These are phyloP conservation scores for Staurois parvus DNA, from an alignment of 2,797 vertebrate genomes.

Conservation along the genomic window DNA sequence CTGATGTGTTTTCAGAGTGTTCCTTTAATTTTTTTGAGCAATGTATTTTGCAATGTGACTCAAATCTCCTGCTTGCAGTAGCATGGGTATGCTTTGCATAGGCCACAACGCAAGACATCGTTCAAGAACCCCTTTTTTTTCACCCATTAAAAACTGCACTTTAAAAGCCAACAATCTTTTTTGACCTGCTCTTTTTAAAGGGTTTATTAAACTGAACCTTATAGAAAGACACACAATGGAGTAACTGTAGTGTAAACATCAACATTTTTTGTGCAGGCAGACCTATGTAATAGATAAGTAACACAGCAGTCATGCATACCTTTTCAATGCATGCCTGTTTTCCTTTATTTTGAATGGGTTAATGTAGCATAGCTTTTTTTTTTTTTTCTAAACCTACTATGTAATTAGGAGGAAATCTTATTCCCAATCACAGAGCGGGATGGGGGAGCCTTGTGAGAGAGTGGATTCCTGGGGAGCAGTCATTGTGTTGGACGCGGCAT, in stretches of 20 bases:
- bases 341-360: constrained; percentile 38
- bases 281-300: constrained; percentile 8
- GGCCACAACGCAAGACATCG: too few relatives aligned
- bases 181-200: background rate
- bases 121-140: too few relatives aligned
- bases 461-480: constrained; percentile 48
- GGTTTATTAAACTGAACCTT: background rate
- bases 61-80: too few relatives aligned
- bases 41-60: too few relatives aligned
- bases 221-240: background rate
- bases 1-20: too few relatives aligned
- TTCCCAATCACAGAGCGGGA: constrained; percentile 50
- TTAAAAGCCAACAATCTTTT: background rate
- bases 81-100: too few relatives aligned
- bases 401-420: constrained; percentile 56
- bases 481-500: constrained; percentile 54
- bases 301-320: background rate
- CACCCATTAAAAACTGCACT: too few relatives aligned
- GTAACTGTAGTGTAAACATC: background rate
- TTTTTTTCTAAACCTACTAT: background rate
- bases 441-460: constrained; percentile 33
- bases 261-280: background rate
- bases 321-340: constrained; percentile 12
- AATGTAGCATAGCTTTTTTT: constrained; percentile 27
- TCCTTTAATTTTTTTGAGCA: too few relatives aligned